Evolutionary conservation across 1,140 invertebrate species (phyloP).

Genomic region (Bathynomus jamesi): DNA sequence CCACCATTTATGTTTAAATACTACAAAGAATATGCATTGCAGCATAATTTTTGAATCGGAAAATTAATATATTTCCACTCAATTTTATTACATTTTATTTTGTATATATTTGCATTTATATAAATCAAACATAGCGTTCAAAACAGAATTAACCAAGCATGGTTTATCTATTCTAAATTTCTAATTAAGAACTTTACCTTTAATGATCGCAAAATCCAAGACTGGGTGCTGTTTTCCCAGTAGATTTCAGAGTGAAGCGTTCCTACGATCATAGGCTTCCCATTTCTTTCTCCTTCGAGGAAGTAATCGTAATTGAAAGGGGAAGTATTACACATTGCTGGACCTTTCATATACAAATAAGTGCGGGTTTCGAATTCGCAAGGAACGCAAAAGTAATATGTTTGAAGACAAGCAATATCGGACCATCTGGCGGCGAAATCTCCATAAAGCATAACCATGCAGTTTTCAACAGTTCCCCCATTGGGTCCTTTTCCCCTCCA

Average conservation of each 20-base stretch:
- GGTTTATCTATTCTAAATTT: no score
- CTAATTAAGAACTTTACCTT: no score
- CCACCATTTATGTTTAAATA: no score
- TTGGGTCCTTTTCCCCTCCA: slow-evolving; percentile 33
- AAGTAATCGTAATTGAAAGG: slow-evolving; percentile 28
- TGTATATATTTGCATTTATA: no score
- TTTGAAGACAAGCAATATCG: slow-evolving; percentile 30
- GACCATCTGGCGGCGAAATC: slow-evolving; percentile 22
- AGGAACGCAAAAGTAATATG: slow-evolving; percentile 27
- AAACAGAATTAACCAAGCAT: no score
- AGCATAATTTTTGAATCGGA: no score
- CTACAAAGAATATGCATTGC: no score
- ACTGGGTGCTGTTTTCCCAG: slow-evolving; percentile 14
- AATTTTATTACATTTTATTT: no score
- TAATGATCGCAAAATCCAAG: slow-evolving; percentile 25
- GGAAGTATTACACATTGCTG: slow-evolving; percentile 18
- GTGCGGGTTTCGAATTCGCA: slow-evolving; percentile 19
- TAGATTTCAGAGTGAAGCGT: slow-evolving; percentile 29
- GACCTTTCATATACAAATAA: slow-evolving; percentile 20
- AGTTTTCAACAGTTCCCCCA: slow-evolving; percentile 31
- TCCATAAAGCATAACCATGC: slow-evolving; percentile 29
- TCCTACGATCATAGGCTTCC: slow-evolving; percentile 14
- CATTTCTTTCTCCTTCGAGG: background rate
- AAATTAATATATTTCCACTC: no score
- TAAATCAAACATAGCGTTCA: no score